Evolutionary conservation across 1,140 invertebrate genomes (phyloP), one percentile per base, ranked within the genome.

Genomic region (Asbolus verrucosus): DNA sequence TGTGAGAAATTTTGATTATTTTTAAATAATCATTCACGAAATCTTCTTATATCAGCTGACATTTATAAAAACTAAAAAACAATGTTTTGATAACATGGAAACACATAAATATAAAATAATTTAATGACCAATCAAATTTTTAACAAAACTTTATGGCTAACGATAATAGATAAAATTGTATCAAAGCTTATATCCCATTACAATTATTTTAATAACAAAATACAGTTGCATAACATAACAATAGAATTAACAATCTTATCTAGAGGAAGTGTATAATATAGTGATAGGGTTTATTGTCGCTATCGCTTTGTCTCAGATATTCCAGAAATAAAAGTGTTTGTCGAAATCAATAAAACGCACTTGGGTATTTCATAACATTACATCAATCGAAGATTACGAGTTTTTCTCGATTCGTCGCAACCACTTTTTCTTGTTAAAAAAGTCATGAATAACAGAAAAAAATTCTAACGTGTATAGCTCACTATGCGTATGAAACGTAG

Each of bases 161-260:
- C 24, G 24, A 27, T 27, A 27, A 27, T 27, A n/a, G n/a, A n/a
- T n/a, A n/a, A n/a, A n/a, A n/a, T n/a, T n/a, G n/a, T n/a, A n/a
- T n/a, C n/a, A n/a, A n/a, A n/a, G n/a, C n/a, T n/a, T n/a, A n/a
- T n/a, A n/a, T n/a, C n/a, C n/a, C n/a, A n/a, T n/a, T n/a, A n/a
- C n/a, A n/a, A n/a, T n/a, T n/a, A 50, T 27, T 54, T 54, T 54
- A 54, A 24, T 13, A 54, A 24, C 11, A 54, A 54, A 54, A 36
- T 36, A n/a, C 33, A n/a, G n/a, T 63, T 63, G 61, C 61, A 63
- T 63, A 63, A 63, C 24, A 63, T 21, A 63, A 63, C 61, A 63
- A 63, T 63, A 63, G 59, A 15, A 9, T 9, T 14, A 31, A 5
- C 36, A 63, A 63, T 63, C 61, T 63, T 63, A 63, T 63, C 61